Conservation (phyloP, 2,113 vertebrate species). For the Corapipo altera region DNA sequence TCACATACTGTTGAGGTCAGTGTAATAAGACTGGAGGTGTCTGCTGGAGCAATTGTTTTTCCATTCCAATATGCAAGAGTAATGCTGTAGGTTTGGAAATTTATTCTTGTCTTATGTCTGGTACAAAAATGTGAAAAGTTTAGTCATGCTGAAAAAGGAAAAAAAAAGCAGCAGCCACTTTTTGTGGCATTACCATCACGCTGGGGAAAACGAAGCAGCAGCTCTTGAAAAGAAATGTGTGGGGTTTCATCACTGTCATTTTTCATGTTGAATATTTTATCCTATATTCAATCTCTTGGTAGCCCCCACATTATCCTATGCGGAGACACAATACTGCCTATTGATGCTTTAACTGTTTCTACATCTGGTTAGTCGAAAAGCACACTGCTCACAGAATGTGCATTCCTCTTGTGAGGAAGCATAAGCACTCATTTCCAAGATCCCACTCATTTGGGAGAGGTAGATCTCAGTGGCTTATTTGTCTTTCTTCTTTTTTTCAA, state of each 20-base stretch:
- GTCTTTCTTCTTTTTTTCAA: background rate
- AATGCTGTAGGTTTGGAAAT: background rate
- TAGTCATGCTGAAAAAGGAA: background rate
- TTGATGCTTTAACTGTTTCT: background rate
- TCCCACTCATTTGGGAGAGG: background rate
- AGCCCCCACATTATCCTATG: background rate
- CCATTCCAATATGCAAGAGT: background rate
- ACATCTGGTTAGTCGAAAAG: background rate
- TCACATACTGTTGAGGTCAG: background rate
- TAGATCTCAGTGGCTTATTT: background rate
- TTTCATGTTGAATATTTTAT: background rate
- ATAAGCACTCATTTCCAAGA: background rate
- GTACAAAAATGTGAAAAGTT: background rate
- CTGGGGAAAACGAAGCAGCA: background rate
- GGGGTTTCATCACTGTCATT: background rate
- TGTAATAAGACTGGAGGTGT: background rate
- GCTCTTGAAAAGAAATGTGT: background rate
- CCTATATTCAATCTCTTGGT: background rate
- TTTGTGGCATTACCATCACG: background rate
- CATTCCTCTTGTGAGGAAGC: background rate
- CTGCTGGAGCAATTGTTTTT: background rate
- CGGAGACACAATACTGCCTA: background rate
- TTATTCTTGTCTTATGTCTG: background rate
- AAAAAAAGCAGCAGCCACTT: background rate
- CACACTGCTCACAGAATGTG: background rate